These are phyloP conservation scores for Masnerella sp. DNA, from an alignment of 2,888 invertebrate genomes.

Conservation along the genomic window DNA sequence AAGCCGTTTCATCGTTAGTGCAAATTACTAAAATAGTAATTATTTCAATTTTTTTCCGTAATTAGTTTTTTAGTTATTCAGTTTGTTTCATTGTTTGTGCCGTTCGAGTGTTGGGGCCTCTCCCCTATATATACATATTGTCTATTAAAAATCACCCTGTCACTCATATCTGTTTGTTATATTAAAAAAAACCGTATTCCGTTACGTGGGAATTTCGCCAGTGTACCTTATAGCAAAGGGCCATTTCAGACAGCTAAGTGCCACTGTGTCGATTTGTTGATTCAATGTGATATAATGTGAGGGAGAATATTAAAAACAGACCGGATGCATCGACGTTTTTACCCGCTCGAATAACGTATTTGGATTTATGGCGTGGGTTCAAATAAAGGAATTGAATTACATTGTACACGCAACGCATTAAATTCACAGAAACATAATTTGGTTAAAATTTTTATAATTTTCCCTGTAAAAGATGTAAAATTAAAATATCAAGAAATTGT, in stretches of 20 bases:
- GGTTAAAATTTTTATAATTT: no score
- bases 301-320: constrained; percentile 42
- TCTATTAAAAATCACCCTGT: constrained; percentile 1
- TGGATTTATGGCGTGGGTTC: background rate
- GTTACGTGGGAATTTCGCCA: constrained; percentile 62
- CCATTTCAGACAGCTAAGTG: constrained; percentile 15
- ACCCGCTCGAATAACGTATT: constrained; percentile 14
- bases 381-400: background rate
- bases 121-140: no score
- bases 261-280: constrained; percentile 40
- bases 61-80: no score
- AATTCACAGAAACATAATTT: no score
- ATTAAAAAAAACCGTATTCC: background rate
- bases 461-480: no score
- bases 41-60: no score
- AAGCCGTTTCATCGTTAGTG: no score
- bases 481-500: no score
- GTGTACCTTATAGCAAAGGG: constrained; percentile 17
- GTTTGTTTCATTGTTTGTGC: no score
- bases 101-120: no score
- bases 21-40: no score
- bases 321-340: constrained; percentile 36
- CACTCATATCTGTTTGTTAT: background rate
- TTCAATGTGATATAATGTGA: constrained; percentile 40
- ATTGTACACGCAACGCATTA: no score